Percentiles rank a stretch among this genome's conserved stretches.
Conservation (phyloP, 2,797 vertebrate species). For the Crenichthys baileyi region DNA sequence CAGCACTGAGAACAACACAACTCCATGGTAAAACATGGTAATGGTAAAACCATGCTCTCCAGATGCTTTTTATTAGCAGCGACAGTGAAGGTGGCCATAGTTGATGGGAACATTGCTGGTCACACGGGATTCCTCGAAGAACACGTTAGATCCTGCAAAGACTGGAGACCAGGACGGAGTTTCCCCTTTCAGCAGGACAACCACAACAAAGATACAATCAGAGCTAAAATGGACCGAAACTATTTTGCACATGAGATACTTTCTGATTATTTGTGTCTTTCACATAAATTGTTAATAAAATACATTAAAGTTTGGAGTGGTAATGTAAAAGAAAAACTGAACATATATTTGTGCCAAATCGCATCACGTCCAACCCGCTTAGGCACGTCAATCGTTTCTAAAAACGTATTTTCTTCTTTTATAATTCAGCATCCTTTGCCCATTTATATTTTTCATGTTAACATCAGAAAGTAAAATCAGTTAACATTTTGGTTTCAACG, state of each 20-base stretch:
- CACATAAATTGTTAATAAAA: background rate
- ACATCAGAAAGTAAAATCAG: background rate
- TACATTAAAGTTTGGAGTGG: background rate
- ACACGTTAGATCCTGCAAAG: no score
- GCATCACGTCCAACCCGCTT: background rate
- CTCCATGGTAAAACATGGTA: no score
- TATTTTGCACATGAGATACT: background rate
- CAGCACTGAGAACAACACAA: no score
- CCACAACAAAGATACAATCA: background rate
- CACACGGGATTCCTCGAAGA: background rate
- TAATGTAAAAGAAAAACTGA: background rate
- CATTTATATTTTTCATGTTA: background rate
- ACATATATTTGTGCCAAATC: background rate
- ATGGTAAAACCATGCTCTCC: no score
- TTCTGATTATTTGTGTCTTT: background rate
- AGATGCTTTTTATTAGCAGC: no score
- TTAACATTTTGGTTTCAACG: conserved; percentile 14
- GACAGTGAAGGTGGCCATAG: background rate
- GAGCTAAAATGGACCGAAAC: background rate
- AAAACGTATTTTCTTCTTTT: background rate
- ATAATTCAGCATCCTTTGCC: background rate
- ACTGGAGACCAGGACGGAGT: background rate
- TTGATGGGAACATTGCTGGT: background rate
- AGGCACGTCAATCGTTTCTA: background rate
- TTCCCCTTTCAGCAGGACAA: background rate